Base-by-base conservation (phyloP, 2,888 invertebrate species). In the Acleris laterana region DNA sequence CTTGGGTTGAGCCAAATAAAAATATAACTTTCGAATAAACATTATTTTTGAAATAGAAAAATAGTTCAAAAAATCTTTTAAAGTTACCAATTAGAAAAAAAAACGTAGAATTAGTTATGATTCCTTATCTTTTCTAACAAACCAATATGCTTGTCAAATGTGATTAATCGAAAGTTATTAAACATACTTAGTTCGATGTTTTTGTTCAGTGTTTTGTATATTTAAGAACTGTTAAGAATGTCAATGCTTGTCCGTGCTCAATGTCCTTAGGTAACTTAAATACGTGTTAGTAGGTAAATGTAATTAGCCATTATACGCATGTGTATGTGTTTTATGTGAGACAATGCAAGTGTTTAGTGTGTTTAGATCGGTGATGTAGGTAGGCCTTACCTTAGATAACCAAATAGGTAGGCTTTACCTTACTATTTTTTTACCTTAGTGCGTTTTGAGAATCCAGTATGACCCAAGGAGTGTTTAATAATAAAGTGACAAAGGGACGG, bases 401-500 rank as follows among this genome's bases (percentile, higher is more conserved):
- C 49, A 13, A 44, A 25, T 60, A 68, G 64, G 60, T 66, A 52
- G 60, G 55, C 42, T 49, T 49, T 51, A 62, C 46, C 9, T 42
- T 48, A 63, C 11, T 77, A 76, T 78, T 66, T 77, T 77, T 71
- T 73, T 70, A 68, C 77, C 72, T 68, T 61, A 50, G 71, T 71
- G 74, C 67, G 74, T 70, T 71, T 73, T 68, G 71, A 69, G 69
- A 69, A 74, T 74, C 74, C 68, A 77, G 75, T 86, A 87, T 82
- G 74, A 88, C 91, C 77, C 78, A 73, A 71, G 77, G 80, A 85
- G 89, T 91, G 88, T 90, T 87, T 80, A 82, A 78, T 73, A 81
- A 85, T 85, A 80, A 83, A 89, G 90, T 91, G 88, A 85, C 75
- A 82, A 83, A 87, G 85, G 90, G 90, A 86, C 88, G 91, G 93